These are phyloP conservation scores for Eurystomus gularis DNA, from an alignment of 2,113 vertebrate genomes.

Conservation along the genomic window DNA sequence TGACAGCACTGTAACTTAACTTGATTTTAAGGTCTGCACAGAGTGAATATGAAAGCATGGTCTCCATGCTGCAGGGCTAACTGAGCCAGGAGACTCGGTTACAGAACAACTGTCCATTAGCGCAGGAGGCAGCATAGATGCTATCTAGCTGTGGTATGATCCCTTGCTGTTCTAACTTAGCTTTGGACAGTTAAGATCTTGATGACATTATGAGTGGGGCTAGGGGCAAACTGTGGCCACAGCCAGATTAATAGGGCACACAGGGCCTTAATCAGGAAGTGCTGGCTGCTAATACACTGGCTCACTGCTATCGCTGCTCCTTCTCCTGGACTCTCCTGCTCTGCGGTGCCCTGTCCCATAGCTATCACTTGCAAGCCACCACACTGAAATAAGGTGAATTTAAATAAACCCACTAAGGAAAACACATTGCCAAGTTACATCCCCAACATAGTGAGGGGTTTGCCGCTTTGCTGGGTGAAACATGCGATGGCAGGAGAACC, in stretches of 20 bases:
- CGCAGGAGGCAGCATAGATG: slow-evolving; percentile 39
- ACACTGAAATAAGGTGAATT: neutral
- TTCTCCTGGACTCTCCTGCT: neutral
- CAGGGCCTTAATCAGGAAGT: neutral
- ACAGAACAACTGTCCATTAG: slow-evolving; percentile 28
- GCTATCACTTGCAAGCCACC: neutral
- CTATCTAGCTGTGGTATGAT: slow-evolving; percentile 17
- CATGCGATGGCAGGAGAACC: neutral
- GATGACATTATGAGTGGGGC: slow-evolving; percentile 33
- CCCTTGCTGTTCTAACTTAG: slow-evolving; percentile 10
- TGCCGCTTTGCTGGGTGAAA: neutral
- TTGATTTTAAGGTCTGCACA: neutral
- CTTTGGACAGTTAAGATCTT: slow-evolving; percentile 50
- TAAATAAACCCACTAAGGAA: neutral
- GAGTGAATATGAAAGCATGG: neutral
- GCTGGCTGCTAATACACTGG: neutral
- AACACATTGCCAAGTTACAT: neutral
- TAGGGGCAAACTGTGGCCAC: slow-evolving; percentile 36
- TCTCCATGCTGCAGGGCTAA: slow-evolving; percentile 3
- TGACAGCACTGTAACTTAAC: neutral
- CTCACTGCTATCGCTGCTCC: neutral
- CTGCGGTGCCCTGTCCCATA: rapidly evolving
- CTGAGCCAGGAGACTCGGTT: neutral
- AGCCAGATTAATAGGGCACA: neutral
- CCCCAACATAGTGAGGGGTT: neutral